Base-by-base conservation (phyloP, 1,140 invertebrate species). In the Drosophila nannoptera region DNA sequence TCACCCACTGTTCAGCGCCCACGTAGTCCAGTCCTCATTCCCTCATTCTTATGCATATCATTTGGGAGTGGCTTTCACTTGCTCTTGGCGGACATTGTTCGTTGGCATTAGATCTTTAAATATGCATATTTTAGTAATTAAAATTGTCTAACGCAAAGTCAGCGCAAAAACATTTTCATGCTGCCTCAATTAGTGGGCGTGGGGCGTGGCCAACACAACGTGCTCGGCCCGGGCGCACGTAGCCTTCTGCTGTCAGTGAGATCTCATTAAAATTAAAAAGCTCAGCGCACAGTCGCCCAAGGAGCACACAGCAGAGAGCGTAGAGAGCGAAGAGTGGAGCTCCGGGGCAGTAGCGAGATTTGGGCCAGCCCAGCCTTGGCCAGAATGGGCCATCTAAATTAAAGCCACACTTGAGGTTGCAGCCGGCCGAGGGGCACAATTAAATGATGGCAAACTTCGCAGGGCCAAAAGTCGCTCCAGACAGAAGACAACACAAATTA, bases 181-280 rank as follows among this genome's bases (percentile, higher is more conserved):
- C 80, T 70, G 80, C 59, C 78, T 83, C 78, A 83, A 83, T 83
- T 83, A 86, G 80, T 74, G 81, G 22, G 22, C 65, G 70, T 22
- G 22, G 58, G 80, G 76, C 80, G 76, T 84, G 73, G 75, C 80
- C 58, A 71, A 67, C 72, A 74, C 43, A 55, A 62, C 12, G 46
- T 60, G 59, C 49, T 54, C 31, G 29, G 4, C 36, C 65, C 35
- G 63, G 62, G 52, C 50, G 58, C 80, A 83, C 80, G 73, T 86
- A 74, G 80, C 62, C 40, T 22, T 22, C 22, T 22, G 22, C 22
- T 64, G 38, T 12, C 80, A 80, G 73, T 80, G 81, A 83, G 80
- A 83, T 83, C 80, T 83, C 80, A 83, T 83, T 83, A 83, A 83
- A 83, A 83, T 83, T 83, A 83, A 83, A 83, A 83, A 83, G 80